Base-by-base conservation (phyloP, 2,797 vertebrate genomes). In the Anabas testudineus region DNA sequence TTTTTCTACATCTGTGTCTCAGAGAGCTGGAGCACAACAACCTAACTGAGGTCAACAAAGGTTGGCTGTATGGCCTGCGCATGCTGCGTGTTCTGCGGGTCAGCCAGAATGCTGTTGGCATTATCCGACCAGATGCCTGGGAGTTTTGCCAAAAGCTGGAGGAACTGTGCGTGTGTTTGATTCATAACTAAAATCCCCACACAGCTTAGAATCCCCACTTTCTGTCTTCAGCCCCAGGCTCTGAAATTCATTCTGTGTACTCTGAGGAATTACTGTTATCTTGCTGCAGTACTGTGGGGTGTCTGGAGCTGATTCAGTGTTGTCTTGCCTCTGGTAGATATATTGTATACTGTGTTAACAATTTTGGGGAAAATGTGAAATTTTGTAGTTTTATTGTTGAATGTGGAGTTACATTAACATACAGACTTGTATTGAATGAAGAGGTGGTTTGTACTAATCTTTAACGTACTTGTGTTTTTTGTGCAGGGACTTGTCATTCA, bases 21-120 rank as follows among this genome's bases (percentile, higher is more conserved):
- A 99, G 98, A 69, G 97, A 99, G 81, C 87, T 99, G 64, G 97
- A 99, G 82, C 95, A 98, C 90, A 99, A 99, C 90, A 99, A 99
- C 89, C 92, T 99, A 69, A 99, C 97, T 1, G 96, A 98, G 91
- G 94, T 99, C 87, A 97, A 95, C 91, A 99, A 99, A 87, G 98
- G 97, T 46, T 99, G 98, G 98, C 91, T 99, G 2, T 99, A 99
- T 34, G 98, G 98, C 48, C 92, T 99, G 66, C 92, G 95, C 84
- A 96, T 95, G 67, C 90, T 99, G 62, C 96, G 96, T 1, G 90
- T 95, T 22, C 95, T 99, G 64, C 94, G 95, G 14, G 82, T 99
- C 78, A 95, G 92, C 92, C 97, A 98, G 81, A 99, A 99, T 80
- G 92, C 95, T 63, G 94, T 99, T 59, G 92, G 92, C 85, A 92